Evolutionary conservation across 2,797 vertebrate genomes (phyloP), one percentile per base, ranked within the genome.

Genomic region (Enteromius fasciolatus): DNA sequence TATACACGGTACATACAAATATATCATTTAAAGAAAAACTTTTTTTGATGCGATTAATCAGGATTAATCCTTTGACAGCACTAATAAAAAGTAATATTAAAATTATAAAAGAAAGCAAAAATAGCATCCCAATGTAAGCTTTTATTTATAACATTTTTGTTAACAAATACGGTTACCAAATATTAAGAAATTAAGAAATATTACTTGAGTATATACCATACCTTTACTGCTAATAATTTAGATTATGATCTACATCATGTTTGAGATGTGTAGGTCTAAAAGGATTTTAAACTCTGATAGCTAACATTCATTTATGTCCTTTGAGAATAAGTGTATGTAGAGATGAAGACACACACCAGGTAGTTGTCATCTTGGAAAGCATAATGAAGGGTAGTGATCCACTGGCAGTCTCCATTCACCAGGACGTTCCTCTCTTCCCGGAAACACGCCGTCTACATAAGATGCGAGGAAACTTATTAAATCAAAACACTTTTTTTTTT

Each of bases 321-420:
- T 7, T 14, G 17, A 23, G 48, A 80, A 44, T 8, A 36, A 17
- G 25, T 23, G 20, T 14, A 18, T 76, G 5, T 14, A 20, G 39
- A 8, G 6, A 10, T 44, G 0, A n/a, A 33, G 57, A 89, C 87
- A 86, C 87, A 57, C 90, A 99, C 98, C 97, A 99, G 94, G 91
- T 94, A 96, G 92, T 99, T 99, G 87, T 99, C 98, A 15, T 99
- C 98, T 90, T 99, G 98, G 90, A 99, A 99, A 84, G 98, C 98
- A 4, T 97, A 99, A 93, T 99, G 97, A 83, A 99, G 94, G 0
- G 95, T 95, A 0, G 98, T 99, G 93, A 99, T 99, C 98, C 98
- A 99, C 90, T 98, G 97, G 80, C 97, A 97, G 91, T 99, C 98
- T 44, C 98, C 98, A 3, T 96, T 97, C 88, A 99, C 98, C 90